Evolutionary conservation across 64 coral and sea anemone species (phyloP).

Genomic region (Stichodactyla helianthus): DNA sequence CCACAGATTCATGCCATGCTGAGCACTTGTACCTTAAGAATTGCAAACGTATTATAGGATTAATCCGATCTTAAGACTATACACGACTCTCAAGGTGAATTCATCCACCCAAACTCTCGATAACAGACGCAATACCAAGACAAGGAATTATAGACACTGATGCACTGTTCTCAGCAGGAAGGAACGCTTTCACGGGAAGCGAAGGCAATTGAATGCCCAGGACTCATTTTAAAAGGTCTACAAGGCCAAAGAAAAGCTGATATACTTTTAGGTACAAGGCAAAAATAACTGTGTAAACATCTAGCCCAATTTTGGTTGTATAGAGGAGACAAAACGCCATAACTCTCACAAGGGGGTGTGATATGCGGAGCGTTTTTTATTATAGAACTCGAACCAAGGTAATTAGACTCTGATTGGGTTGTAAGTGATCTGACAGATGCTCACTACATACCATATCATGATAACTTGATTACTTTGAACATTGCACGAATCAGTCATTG

Average conservation of each 20-base stretch:
- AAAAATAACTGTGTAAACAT: not conserved
- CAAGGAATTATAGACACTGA: not conserved
- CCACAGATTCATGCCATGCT: not conserved
- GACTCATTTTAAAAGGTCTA: not conserved
- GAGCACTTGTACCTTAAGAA: not conserved
- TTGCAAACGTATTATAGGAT: not conserved
- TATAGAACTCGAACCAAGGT: not conserved
- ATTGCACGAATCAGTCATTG: not conserved
- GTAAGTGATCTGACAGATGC: slow-evolving; percentile 14
- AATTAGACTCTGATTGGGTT: not conserved
- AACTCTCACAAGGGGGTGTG: not conserved
- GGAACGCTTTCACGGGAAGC: not conserved
- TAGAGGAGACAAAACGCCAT: not conserved
- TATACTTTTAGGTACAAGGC: not conserved
- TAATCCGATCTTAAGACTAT: not conserved
- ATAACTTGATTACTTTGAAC: not conserved
- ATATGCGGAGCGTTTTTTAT: not conserved
- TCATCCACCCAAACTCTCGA: not conserved
- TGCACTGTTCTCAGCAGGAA: not conserved
- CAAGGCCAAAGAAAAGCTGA: not conserved
- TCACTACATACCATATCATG: not conserved
- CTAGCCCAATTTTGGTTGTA: not conserved
- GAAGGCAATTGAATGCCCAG: not conserved
- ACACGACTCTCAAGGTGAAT: not conserved
- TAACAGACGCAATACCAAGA: not conserved